Evolutionary conservation across 2,888 invertebrate species (phyloP), one percentile per base, ranked within the genome.

Genomic region (Aethes cnicana): DNA sequence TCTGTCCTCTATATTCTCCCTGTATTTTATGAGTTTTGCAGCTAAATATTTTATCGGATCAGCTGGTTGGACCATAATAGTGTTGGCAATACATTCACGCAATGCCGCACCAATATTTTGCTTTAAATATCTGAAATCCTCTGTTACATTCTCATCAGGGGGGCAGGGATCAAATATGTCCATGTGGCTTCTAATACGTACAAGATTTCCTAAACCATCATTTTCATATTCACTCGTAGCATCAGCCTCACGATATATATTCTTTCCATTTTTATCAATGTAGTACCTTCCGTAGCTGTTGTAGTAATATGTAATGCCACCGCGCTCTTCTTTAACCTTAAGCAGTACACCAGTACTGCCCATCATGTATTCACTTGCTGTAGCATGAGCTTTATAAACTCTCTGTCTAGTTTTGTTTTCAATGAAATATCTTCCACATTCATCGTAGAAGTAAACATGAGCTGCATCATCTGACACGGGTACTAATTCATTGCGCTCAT

Each of bases 171-270:
- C 70, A 59, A 85, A 81, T 48, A 81, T 61, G 58, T 84, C 84
- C 41, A 71, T 55, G 26, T 79, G 75, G 54, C 81, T 86, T 26
- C 81, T 79, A 58, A 84, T 79, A 41, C 87, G 81, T 1, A 90
- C 86, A n/a, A 90, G 66, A 59, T 89, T 90, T 32, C 90, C 90
- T 52, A 89, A 72, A 0, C 82, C 89, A 69, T 90, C 90, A 56
- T 80, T 81, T 72, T 90, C 87, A 57, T 86, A 90, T 62, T 89
- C 89, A 69, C 86, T 89, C 1, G 62, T 37, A 30, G 77, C 50
- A 63, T 84, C 88, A 44, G 58, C 59, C 12, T 90, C 89, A 12
- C 79, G 70, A 62, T 90, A 90, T 57, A 90, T 77, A 62, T 77
- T 79, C 66, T 81, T 84, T n/a, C 85, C 87, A 42, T 77, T 67